Conservation (phyloP, 2,797 vertebrate genomes). For the Cuculus canorus region DNA sequence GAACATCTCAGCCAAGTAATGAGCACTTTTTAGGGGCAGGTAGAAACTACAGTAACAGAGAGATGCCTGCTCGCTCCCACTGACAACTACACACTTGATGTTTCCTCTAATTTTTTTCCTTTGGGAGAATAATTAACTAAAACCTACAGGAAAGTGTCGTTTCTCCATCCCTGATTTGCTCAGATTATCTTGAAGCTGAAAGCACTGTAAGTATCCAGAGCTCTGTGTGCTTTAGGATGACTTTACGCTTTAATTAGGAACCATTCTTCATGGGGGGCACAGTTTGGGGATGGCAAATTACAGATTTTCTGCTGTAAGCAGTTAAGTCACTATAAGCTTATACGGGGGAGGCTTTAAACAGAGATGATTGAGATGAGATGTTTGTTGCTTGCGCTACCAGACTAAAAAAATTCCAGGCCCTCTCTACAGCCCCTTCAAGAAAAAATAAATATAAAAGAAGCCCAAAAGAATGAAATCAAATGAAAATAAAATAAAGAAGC, state of each 20-base stretch:
- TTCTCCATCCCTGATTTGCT: background rate
- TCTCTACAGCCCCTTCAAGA: too few species aligned
- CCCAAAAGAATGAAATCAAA: background rate
- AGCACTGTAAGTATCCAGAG: background rate
- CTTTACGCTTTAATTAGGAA: background rate
- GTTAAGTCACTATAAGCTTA: background rate
- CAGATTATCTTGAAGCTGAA: background rate
- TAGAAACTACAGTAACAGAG: background rate
- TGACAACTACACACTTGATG: background rate
- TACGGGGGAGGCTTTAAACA: background rate
- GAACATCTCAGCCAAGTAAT: background rate
- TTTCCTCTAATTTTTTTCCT: background rate
- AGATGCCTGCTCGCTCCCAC: background rate
- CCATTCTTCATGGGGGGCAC: background rate
- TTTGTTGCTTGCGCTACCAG: background rate
- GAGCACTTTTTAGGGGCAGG: accelerated
- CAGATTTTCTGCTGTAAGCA: background rate
- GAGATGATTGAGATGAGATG: background rate
- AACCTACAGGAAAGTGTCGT: accelerated
- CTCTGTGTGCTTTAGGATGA: background rate
- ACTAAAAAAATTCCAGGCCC: background rate
- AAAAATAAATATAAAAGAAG: accelerated
- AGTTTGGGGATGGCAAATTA: background rate
- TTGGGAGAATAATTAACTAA: background rate
- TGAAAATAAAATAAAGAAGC: background rate